Base-by-base conservation (phyloP, 2,888 invertebrate species). In the Argyresthia albistria region DNA sequence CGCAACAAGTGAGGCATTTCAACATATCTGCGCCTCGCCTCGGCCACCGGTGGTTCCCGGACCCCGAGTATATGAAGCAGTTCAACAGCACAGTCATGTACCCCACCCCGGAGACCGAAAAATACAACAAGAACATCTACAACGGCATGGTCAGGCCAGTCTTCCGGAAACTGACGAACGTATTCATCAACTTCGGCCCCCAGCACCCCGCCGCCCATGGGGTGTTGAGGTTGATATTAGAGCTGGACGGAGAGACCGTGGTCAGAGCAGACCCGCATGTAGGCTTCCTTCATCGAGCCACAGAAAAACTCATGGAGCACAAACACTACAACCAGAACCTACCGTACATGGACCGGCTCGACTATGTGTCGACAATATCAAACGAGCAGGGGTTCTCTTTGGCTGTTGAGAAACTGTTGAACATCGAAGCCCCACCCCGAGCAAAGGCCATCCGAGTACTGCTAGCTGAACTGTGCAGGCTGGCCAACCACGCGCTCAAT, bases 171-270 rank as follows among this genome's bases (percentile, higher is more conserved):
- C 79, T 94, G 25, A 88, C 89, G 60, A 93, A 93, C 60, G 89
- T 92, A 74, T 87, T 88, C 57, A 74, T 96, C 11, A 97, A 97
- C 73, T 96, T 96, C 74, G 97, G 97, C 0, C 97, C 97, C 0
- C 93, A 93, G 60, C 97, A 97, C 84, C 97, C 97, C 1, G 95
- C 97, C 3, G 97, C 97, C 43, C 97, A 97, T 69, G 97, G 97
- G 8, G 96, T 96, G 42, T 80, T 97, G 25, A 89, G 96, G 50
- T 80, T 97, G 50, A 91, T 97, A 8, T 73, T 95, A 16, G 92
- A 94, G 64, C 73, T 97, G 49, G 94, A 96, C 57, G 96, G 95
- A 46, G 96, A 97, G 90, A 90, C 91, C 7, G 93, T 97, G 0
- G 76, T 92, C 25, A 80, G 92, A 58, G 91, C 94, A 4, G 95